Percentiles rank a stretch among this genome's conserved stretches.
Evolutionary conservation across 2,797 vertebrate genomes (phyloP).

Genomic region (Clarias pachynema): DNA sequence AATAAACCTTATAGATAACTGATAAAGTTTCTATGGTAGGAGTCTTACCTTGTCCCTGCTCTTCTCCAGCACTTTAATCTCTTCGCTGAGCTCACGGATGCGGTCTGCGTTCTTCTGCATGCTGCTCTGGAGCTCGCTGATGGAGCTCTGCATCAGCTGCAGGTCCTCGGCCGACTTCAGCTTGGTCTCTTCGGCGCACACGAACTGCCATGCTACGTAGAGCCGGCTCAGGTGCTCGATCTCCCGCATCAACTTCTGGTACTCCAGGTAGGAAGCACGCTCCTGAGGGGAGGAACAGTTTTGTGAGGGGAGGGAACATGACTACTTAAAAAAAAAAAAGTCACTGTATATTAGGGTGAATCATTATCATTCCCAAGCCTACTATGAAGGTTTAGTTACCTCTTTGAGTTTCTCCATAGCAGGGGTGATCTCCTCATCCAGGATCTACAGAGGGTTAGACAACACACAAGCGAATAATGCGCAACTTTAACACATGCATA

Average conservation of each 20-base stretch:
- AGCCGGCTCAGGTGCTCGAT: slow-evolving; percentile 85
- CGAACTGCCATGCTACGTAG: slow-evolving; percentile 87
- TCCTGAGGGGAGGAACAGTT: slow-evolving; percentile 72
- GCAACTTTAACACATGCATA: neutral
- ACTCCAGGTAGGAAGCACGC: slow-evolving; percentile 87
- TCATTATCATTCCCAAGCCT: neutral
- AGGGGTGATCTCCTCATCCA: slow-evolving; percentile 93
- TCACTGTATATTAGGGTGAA: neutral
- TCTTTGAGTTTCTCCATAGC: slow-evolving; percentile 91
- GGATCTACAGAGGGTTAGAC: slow-evolving; percentile 77
- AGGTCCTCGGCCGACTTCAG: slow-evolving; percentile 77
- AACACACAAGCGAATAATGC: neutral
- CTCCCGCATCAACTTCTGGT: slow-evolving; percentile 87
- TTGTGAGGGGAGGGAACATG: neutral
- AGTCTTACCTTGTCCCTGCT: slow-evolving; percentile 81
- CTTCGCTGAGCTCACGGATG: slow-evolving; percentile 76
- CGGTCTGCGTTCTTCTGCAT: slow-evolving; percentile 79
- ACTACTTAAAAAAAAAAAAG: neutral
- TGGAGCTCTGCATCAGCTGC: slow-evolving; percentile 80
- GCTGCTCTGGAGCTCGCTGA: slow-evolving; percentile 75
- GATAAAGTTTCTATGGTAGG: neutral
- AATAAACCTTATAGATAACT: neutral
- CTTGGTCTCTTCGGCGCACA: slow-evolving; percentile 86
- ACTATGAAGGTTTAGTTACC: slow-evolving; percentile 65
- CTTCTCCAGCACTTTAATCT: slow-evolving; percentile 85